Conservation (phyloP, 1,140 invertebrate species). For the Bombus fervidus region DNA sequence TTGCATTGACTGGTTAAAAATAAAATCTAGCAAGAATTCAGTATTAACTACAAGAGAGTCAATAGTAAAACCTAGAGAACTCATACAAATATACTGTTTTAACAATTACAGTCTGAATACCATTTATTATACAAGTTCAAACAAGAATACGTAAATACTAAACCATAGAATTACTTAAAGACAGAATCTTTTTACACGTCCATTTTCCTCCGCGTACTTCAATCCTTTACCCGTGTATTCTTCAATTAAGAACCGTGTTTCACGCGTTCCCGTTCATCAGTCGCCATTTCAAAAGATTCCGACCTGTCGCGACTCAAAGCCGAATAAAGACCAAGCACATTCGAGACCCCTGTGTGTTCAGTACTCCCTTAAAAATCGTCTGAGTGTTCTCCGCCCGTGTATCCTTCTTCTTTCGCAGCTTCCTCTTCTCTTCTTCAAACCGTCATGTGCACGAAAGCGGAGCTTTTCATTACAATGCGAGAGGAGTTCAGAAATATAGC, state of each 20-base stretch:
- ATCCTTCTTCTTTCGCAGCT: background rate
- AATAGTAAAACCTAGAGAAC: too few relatives aligned
- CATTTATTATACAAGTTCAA: too few relatives aligned
- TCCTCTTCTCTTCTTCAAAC: background rate
- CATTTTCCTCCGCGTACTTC: background rate
- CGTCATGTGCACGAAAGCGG: background rate
- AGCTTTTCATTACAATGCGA: slow-evolving; percentile 37
- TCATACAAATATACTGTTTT: too few relatives aligned
- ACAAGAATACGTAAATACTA: too few relatives aligned
- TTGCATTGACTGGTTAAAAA: too few relatives aligned
- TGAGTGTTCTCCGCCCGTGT: slow-evolving; percentile 1
- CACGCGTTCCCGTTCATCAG: background rate
- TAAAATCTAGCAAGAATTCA: too few relatives aligned
- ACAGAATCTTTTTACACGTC: background rate
- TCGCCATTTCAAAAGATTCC: background rate
- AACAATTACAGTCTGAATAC: too few relatives aligned
- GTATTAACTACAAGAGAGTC: too few relatives aligned
- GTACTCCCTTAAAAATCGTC: slow-evolving; percentile 8
- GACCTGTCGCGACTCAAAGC: background rate
- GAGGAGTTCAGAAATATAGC: slow-evolving; percentile 41
- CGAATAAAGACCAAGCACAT: background rate
- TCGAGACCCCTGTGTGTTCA: background rate
- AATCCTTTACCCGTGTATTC: background rate
- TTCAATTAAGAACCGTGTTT: slow-evolving; percentile 14
- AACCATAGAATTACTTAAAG: too few relatives aligned